Percentiles rank a stretch among this genome's conserved stretches.
Evolutionary conservation across 2,888 invertebrate genomes (phyloP).

Genomic region (Orthosia gothica): DNA sequence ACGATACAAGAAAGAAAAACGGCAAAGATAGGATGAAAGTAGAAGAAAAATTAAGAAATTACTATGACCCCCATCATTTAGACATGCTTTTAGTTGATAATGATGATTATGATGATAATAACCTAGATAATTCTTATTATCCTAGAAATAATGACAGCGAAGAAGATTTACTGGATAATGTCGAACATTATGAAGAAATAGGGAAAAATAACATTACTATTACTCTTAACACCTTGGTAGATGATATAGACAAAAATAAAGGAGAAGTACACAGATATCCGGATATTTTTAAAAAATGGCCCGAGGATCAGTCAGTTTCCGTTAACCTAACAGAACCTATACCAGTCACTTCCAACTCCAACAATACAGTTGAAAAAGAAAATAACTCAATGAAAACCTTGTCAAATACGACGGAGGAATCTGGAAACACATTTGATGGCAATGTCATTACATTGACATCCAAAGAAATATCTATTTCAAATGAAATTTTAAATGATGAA

Average conservation of each 20-base stretch:
- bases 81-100: slow-evolving; percentile 25
- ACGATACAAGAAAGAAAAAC: slow-evolving; percentile 44
- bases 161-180: not conserved
- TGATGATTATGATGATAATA: slow-evolving; percentile 11
- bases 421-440: not conserved
- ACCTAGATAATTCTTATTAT: slow-evolving; percentile 1
- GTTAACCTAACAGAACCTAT: not conserved
- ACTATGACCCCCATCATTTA: slow-evolving; percentile 52
- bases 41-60: slow-evolving; percentile 57
- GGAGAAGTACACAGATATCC: not conserved
- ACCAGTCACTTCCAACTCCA: not conserved
- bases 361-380: slow-evolving; percentile 1
- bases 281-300: not conserved
- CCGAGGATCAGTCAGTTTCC: not conserved
- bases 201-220: not conserved
- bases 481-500: not conserved
- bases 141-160: not conserved
- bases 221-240: not conserved
- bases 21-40: slow-evolving; percentile 48
- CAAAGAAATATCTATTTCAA: not conserved
- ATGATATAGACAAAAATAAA: not conserved
- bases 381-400: not conserved
- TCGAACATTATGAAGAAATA: not conserved
- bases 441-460: not conserved
- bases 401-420: slow-evolving; percentile 2